Evolutionary conservation across 2,888 invertebrate species (phyloP).

Genomic region (Drosophila kanekoi): DNA sequence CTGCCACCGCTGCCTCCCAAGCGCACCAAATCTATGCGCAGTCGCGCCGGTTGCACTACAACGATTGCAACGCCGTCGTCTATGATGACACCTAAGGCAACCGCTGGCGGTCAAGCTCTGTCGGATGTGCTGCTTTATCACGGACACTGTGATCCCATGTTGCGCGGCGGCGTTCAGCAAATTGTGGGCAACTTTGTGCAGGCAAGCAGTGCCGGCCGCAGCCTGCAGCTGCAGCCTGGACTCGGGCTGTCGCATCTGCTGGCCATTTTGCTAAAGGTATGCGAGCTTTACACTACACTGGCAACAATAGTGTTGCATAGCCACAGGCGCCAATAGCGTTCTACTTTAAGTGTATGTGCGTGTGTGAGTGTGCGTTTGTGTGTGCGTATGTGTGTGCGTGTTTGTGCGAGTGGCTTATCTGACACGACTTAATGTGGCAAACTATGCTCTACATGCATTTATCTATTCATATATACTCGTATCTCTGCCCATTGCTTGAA

Average conservation of each 20-base stretch:
- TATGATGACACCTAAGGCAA: not conserved
- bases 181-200: constrained; percentile 84
- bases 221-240: constrained; percentile 51
- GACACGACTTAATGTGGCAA: constrained; percentile 51
- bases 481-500: constrained; percentile 43
- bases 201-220: constrained; percentile 65
- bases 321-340: constrained; percentile 17
- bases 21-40: constrained; percentile 81
- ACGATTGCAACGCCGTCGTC: constrained; percentile 4
- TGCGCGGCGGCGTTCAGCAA: constrained; percentile 84
- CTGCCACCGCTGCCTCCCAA: constrained; percentile 76
- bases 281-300: constrained; percentile 18
- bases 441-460: constrained; percentile 48
- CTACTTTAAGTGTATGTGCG: constrained; percentile 11
- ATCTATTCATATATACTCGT: constrained; percentile 42
- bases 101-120: constrained; percentile 51
- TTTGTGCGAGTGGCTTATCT: constrained; percentile 31
- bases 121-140: constrained; percentile 83
- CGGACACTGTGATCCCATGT: constrained; percentile 84
- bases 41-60: constrained; percentile 33
- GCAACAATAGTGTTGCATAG: constrained; percentile 24
- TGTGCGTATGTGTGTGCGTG: constrained; percentile 8
- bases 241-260: constrained; percentile 82
- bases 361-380: too few species aligned
- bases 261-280: constrained; percentile 83